Evolutionary conservation across 1,140 invertebrate genomes (phyloP).

Genomic region (Telenomus remus): DNA sequence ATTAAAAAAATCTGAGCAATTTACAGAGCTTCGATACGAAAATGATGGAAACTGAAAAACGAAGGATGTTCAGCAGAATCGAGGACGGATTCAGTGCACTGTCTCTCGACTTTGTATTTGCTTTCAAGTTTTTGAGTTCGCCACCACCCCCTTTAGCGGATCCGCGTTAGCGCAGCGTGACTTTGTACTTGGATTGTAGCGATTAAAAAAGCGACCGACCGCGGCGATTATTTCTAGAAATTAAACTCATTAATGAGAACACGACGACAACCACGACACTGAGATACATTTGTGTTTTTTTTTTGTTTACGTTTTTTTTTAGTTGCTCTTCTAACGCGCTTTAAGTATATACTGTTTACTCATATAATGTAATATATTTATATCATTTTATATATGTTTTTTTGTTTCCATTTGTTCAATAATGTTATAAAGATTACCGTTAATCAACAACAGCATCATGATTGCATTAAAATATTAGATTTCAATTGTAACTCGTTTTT

Average conservation of each 20-base stretch:
- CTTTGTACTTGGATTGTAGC: constrained; percentile 36
- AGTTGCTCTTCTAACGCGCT: constrained; percentile 28
- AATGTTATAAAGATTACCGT: constrained; percentile 49
- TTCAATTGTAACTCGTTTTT: constrained; percentile 32
- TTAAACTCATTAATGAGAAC: constrained; percentile 32
- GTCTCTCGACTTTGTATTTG: constrained; percentile 12
- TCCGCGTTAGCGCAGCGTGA: constrained; percentile 4
- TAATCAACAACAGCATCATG: constrained; percentile 50
- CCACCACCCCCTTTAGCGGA: not conserved
- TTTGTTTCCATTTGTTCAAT: constrained; percentile 13
- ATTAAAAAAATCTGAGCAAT: constrained; percentile 7
- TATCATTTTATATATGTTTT: constrained; percentile 8
- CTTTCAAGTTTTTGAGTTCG: not conserved
- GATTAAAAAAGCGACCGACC: constrained; percentile 39
- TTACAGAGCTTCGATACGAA: too few species aligned
- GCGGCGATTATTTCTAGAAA: constrained; percentile 21
- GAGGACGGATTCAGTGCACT: constrained; percentile 48
- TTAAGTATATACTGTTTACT: constrained; percentile 24
- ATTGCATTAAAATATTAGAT: constrained; percentile 49
- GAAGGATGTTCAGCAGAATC: constrained; percentile 38
- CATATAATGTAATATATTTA: constrained; percentile 13
- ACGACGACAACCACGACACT: constrained; percentile 66
- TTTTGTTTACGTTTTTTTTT: constrained; percentile 17
- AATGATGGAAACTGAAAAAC: too few species aligned
- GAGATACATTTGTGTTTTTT: constrained; percentile 55